A percentile compares a stretch with the other conserved stretches of the same genome.
These are phyloP conservation scores for Spisula solida DNA, from an alignment of 2,888 invertebrate genomes.

Conservation along the genomic window DNA sequence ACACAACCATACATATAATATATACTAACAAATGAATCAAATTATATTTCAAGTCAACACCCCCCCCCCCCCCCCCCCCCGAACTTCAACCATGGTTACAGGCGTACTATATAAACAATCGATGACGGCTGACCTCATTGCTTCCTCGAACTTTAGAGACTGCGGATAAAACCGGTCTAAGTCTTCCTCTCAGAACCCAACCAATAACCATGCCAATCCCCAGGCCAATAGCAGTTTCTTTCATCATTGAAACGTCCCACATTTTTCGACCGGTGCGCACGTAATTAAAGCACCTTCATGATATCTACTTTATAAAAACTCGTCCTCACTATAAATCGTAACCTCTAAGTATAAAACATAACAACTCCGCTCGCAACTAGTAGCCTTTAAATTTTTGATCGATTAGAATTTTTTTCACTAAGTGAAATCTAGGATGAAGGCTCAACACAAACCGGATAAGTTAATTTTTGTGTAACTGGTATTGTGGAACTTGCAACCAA, in stretches of 20 bases:
- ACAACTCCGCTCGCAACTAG: too few relatives aligned
- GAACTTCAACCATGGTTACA: neutral
- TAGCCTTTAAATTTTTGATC: too few relatives aligned
- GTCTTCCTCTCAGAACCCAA: conserved; percentile 59
- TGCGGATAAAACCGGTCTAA: conserved; percentile 34
- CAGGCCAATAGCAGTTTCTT: conserved; percentile 42
- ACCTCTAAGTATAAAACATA: too few relatives aligned
- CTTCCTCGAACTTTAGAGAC: conserved; percentile 9
- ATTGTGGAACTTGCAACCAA: too few relatives aligned
- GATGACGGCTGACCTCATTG: conserved; percentile 22
- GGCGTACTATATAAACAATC: neutral
- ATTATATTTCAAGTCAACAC: neutral
- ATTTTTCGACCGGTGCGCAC: neutral
- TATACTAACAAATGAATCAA: too few relatives aligned
- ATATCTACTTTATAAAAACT: neutral
- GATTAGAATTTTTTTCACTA: too few relatives aligned
- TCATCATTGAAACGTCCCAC: neutral
- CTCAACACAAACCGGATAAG: too few relatives aligned
- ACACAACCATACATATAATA: neutral
- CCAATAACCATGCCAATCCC: conserved; percentile 62
- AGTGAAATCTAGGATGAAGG: too few relatives aligned
- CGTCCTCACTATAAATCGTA: neutral
- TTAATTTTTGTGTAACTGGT: too few relatives aligned
- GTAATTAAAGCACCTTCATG: neutral
- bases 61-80: too few relatives aligned